Base-by-base conservation (phyloP, 2,888 invertebrate genomes). In the Ennomos fuscantarius region DNA sequence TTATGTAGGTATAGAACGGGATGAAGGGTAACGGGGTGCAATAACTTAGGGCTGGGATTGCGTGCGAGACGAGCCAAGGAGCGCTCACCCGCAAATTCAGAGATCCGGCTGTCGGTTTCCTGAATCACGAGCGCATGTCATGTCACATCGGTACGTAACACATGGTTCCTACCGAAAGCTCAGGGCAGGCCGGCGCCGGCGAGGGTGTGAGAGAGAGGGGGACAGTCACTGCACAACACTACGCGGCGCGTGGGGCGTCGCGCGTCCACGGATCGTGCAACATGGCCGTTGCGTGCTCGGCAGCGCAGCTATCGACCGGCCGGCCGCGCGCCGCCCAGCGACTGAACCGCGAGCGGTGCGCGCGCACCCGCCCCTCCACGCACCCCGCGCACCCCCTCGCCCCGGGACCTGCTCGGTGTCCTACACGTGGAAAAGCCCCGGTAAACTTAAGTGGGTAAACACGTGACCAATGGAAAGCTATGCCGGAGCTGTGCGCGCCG, bases 301-400 rank as follows among this genome's bases (percentile, higher is more conserved):
- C 73, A 72, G 75, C 74, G 81, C 82, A 78, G 81, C 84, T 89
- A 90, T 90, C 90, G 90, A 90, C 90, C 90, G 82, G 89, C 86
- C 86, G 89, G 84, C 80, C 84, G 84, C 84, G 81, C 84, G 86
- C 84, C 86, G 81, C 83, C 83, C 78, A 79, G 84, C 85, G 87
- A 86, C 87, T 86, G 89, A 84, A 84, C 85, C 81, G 81, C 63
- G 81, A 78, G 49, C 80, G 63, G 51, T 89, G 89, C 89, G 90
- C 90, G 89, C 91, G 90, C 91, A 84, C 62, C 64, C 72, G 67
- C 78, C 79, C 69, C 78, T 77, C 70, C 74, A 75, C 65, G 67
- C 62, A 55, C 59, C 62, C 55, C 63, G 65, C 72, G 55, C 52
- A 52, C 55, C 43, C 53, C 54, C 54, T 50, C 57, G 59, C 43